Percentiles rank a stretch among this genome's conserved stretches.
These are phyloP conservation scores for Lysandra coridon DNA, from an alignment of 2,888 invertebrate species.

Conservation along the genomic window DNA sequence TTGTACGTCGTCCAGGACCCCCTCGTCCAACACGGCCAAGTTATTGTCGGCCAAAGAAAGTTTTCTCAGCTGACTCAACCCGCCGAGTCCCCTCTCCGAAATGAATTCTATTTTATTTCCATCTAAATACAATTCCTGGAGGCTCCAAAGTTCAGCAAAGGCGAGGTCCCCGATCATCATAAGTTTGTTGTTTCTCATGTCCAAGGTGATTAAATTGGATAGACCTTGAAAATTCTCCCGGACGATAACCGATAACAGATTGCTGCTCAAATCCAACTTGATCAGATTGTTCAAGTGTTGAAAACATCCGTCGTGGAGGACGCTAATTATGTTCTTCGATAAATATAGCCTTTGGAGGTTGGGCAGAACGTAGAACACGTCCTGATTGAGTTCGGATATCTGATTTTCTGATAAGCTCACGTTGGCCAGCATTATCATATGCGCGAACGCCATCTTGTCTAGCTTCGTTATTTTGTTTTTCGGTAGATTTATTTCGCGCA, in stretches of 20 bases:
- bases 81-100: constrained; percentile 88
- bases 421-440: constrained; percentile 85
- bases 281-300: constrained; percentile 86
- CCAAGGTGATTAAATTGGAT: constrained; percentile 85
- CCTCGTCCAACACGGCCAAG: constrained; percentile 84
- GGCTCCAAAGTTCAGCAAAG: constrained; percentile 88
- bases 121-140: constrained; percentile 86
- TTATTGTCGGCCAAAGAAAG: constrained; percentile 88
- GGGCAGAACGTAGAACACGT: constrained; percentile 88
- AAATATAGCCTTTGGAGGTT: constrained; percentile 87
- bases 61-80: constrained; percentile 85
- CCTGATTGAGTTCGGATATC: constrained; percentile 86
- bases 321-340: constrained; percentile 91
- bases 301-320: constrained; percentile 92
- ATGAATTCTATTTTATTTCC: constrained; percentile 87
- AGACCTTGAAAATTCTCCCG: constrained; percentile 89
- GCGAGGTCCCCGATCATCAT: constrained; percentile 90
- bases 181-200: constrained; percentile 88
- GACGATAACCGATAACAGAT: constrained; percentile 86
- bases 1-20: constrained; percentile 85
- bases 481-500: constrained; percentile 85
- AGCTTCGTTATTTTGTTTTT: constrained; percentile 86
- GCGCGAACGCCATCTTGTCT: constrained; percentile 86
- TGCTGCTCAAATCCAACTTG: constrained; percentile 89
- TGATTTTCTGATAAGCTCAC: constrained; percentile 88